Conservation (phyloP, 2,797 vertebrate species). For the Helicolenus hilgendorfi region DNA sequence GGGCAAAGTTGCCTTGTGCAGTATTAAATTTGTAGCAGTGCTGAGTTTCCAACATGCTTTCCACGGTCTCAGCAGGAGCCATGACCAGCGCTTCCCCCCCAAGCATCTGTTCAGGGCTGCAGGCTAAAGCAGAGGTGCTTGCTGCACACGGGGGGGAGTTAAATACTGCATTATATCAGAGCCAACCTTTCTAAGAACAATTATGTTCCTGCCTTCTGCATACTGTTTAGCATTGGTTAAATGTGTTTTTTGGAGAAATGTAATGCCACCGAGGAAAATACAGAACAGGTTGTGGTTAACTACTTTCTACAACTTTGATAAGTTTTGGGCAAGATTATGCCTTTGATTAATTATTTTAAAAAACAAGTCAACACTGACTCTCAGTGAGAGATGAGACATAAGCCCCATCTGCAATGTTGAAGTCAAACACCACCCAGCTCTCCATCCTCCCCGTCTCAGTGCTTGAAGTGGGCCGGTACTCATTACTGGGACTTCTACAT, state of each 20-base stretch:
- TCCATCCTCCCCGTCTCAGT: neutral
- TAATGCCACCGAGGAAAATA: neutral
- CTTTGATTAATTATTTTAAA: neutral
- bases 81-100: constrained; percentile 18
- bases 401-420: neutral
- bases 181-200: neutral
- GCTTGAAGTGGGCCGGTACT: no score
- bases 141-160: constrained; percentile 42
- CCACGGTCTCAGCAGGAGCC: constrained; percentile 54
- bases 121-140: constrained; percentile 40
- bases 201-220: neutral
- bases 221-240: neutral
- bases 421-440: neutral
- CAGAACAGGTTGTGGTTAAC: neutral
- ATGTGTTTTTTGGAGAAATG: neutral
- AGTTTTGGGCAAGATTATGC: neutral
- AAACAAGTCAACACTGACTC: neutral
- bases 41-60: constrained; percentile 32
- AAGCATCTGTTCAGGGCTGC: constrained; percentile 72
- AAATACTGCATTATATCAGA: constrained; percentile 55
- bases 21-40: constrained; percentile 33
- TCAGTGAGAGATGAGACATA: neutral
- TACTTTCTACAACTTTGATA: neutral
- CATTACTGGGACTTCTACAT: no score
- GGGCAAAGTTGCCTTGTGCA: constrained; percentile 21